These are phyloP conservation scores for Calidris pugnax DNA, from an alignment of 2,113 vertebrate genomes.

Conservation along the genomic window DNA sequence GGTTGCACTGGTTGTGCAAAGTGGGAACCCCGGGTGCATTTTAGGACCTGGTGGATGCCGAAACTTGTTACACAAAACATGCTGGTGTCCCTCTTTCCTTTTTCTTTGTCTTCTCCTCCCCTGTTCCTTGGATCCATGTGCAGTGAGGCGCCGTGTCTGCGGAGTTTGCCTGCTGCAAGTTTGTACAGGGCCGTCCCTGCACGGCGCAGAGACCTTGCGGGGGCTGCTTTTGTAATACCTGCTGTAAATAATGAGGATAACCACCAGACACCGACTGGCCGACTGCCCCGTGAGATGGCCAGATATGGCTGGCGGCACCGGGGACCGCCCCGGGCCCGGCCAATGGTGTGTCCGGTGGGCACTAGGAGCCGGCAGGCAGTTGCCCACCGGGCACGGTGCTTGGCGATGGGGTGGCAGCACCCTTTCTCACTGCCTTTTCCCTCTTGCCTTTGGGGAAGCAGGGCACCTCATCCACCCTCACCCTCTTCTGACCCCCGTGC, in stretches of 20 bases:
- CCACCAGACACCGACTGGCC: background rate
- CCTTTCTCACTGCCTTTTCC: background rate
- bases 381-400: background rate
- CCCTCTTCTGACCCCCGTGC: background rate
- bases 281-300: background rate
- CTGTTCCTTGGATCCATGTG: background rate
- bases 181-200: background rate
- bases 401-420: background rate
- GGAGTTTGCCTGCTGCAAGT: background rate
- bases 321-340: accelerated
- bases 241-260: background rate
- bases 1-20: background rate
- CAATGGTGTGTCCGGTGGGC: accelerated
- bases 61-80: background rate
- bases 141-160: background rate
- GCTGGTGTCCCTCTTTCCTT: background rate
- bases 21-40: background rate
- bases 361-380: background rate
- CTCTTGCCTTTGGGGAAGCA: background rate
- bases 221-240: background rate
- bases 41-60: background rate
- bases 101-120: background rate
- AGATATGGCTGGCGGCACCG: background rate
- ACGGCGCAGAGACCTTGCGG: background rate
- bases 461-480: background rate